phyloP scores from a whole-genome alignment of 2,113 vertebrate genomes.

The Euleptes europaea region DNA sequence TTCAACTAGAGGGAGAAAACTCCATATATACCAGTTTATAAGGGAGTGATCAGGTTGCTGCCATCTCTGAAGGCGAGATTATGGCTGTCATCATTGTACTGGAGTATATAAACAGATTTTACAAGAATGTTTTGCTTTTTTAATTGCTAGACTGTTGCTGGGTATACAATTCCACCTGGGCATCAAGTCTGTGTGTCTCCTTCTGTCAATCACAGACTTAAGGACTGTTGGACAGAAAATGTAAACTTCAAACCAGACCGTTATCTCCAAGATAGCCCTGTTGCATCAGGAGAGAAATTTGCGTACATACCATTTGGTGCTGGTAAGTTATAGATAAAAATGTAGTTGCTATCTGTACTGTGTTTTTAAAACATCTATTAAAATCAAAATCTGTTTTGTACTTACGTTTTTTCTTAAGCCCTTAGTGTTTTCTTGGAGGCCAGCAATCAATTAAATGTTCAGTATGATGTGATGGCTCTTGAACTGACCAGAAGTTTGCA shows the following conservation, averaged over 20 bases:
- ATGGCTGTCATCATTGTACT: too few species aligned
- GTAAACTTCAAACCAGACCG: conserved; percentile 89
- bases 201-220: conserved; percentile 93
- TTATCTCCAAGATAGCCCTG: conserved; percentile 86
- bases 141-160: conserved; percentile 80
- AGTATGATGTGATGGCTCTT: background rate
- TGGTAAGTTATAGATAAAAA: conserved; percentile 75
- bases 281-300: conserved; percentile 88
- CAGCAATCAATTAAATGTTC: background rate
- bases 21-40: too few species aligned
- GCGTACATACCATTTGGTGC: conserved; percentile 94
- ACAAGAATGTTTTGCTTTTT: background rate
- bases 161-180: conserved; percentile 90
- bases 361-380: background rate
- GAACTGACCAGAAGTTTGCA: background rate
- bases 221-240: conserved; percentile 84
- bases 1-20: too few species aligned
- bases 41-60: too few species aligned
- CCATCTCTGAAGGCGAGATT: too few species aligned
- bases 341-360: background rate
- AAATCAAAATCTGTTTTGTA: background rate
- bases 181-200: conserved; percentile 98
- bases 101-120: background rate
- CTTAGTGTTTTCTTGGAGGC: too few species aligned
- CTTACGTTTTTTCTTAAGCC: too few species aligned